A percentile compares a stretch with the other conserved stretches of the same genome.
Evolutionary conservation across 1,140 invertebrate species (phyloP).

Genomic region (Oryzaephilus surinamensis): DNA sequence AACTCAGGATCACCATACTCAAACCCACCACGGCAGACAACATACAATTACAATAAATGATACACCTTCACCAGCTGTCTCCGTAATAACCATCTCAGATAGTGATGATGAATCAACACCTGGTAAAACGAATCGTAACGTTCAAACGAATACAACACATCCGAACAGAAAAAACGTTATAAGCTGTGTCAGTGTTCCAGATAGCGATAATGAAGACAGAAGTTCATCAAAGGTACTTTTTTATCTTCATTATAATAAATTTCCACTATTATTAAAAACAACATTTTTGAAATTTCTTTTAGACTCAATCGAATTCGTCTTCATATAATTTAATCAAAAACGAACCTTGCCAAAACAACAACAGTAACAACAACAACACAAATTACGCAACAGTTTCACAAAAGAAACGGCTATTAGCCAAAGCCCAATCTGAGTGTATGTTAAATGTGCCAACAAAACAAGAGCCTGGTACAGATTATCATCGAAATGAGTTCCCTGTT

Average conservation of each 20-base stretch:
- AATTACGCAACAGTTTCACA: constrained; percentile 45
- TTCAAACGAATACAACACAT: constrained; percentile 5
- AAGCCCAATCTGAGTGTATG: constrained; percentile 76
- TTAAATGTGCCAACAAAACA: constrained; percentile 38
- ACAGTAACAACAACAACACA: constrained; percentile 21
- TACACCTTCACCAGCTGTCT: constrained; percentile 88
- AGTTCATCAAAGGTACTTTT: constrained; percentile 33
- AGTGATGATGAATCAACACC: constrained; percentile 77
- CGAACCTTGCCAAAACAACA: constrained; percentile 43
- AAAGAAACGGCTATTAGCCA: constrained; percentile 79
- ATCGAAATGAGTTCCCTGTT: constrained; percentile 26
- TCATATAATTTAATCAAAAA: constrained; percentile 40
- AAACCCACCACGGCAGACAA: constrained; percentile 31
- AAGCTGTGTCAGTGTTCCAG: constrained; percentile 70
- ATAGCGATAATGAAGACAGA: constrained; percentile 65
- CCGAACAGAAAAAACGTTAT: constrained; percentile 57
- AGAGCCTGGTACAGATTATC: constrained; percentile 36
- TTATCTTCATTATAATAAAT: not conserved
- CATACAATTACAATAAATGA: constrained; percentile 80
- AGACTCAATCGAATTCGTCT: not conserved
- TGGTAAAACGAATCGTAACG: constrained; percentile 15
- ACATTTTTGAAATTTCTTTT: constrained; percentile 2
- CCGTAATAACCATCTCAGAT: constrained; percentile 93
- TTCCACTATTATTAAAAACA: not conserved
- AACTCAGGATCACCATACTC: constrained; percentile 24